Base-by-base conservation (phyloP, 2,888 invertebrate genomes). In the Drosophila paucipuncta region DNA sequence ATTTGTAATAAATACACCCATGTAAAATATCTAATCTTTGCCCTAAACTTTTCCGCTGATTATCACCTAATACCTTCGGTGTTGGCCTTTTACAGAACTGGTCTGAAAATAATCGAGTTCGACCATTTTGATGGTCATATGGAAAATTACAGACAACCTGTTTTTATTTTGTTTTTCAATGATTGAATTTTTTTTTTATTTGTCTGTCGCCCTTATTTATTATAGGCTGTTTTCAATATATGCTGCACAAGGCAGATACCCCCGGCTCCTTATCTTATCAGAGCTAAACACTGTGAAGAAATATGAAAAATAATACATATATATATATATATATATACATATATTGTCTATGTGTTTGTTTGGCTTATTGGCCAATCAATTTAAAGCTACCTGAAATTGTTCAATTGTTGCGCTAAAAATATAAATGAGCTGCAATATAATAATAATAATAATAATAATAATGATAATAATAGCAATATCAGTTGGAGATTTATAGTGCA, bases 121-220 rank as follows among this genome's bases (percentile, higher is more conserved):
- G 35, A 62, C 11, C 11, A 22, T 43, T 35, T 10, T 22, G 49
- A 83, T 59, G 74, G 78, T 60, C 84, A 57, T 73, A 74, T 87
- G 79, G 79, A 84, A 85, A 87, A 87, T 79, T 87, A 84, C 85
- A 68, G 28, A 13, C 59, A 83, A 90, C 87, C 77, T 69, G 84
- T 83, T 84, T 83, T 53, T 37, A 11, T 13, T 28, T 25, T 50
- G 1, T 11, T 39, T 41, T n/a, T 41, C 39, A n/a, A 41, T 41
- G n/a, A 41, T n/a, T 39, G n/a, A 67, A 67, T 16, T 13, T 37
- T 13, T 41, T 41, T 22, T 55, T 18, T 53, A 16, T 52, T 53
- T 47, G 22, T 25, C 25, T 9, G 22, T 73, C 53, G 37, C 4
- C 2, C 9, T 28, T 18, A 41, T 18, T 33, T 28, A 39, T 57